phyloP scores from a whole-genome alignment of 2,888 invertebrate species.

The Drosophila setosimentum region DNA sequence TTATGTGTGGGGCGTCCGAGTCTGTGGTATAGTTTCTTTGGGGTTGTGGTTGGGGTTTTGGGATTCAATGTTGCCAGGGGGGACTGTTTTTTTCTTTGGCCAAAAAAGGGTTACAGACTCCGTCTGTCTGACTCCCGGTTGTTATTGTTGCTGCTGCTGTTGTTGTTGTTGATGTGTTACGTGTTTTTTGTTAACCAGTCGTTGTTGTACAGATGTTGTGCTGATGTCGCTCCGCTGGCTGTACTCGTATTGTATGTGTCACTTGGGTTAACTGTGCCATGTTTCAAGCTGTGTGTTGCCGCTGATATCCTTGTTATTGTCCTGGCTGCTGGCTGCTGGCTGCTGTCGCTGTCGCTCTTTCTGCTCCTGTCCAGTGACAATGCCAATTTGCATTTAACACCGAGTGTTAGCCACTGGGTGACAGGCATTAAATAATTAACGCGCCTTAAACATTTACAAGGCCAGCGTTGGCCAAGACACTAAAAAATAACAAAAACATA shows the following conservation, averaged over 20 bases:
- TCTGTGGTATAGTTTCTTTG: constrained; percentile 32
- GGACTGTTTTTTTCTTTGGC: constrained; percentile 8
- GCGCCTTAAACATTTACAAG: constrained; percentile 63
- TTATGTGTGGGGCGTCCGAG: constrained; percentile 20
- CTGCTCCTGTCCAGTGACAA: constrained; percentile 68
- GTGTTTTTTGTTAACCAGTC: constrained; percentile 22
- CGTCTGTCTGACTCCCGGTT: constrained; percentile 23
- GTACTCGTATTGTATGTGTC: constrained; percentile 40
- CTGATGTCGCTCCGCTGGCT: constrained; percentile 27
- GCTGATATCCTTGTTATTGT: constrained; percentile 62
- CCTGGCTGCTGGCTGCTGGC: constrained; percentile 22
- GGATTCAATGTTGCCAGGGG: constrained; percentile 3
- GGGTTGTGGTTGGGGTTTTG: constrained; percentile 1
- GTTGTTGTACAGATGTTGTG: constrained; percentile 48
- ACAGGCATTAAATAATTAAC: constrained; percentile 85
- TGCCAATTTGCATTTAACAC: constrained; percentile 84
- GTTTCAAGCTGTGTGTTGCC: constrained; percentile 52
- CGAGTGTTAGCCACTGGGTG: constrained; percentile 85
- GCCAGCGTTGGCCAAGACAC: constrained; percentile 12
- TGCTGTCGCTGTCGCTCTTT: constrained; percentile 14
- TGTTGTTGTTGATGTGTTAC: constrained; percentile 18
- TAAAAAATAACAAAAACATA: constrained; percentile 2
- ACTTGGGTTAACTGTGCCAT: constrained; percentile 49
- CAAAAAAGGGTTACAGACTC: constrained; percentile 36
- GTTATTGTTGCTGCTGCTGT: constrained; percentile 24